A percentile compares a stretch with the other conserved stretches of the same genome.
These are phyloP conservation scores for Geodia barretti DNA, from an alignment of 37 sponge, comb jelly and placozoan genomes.

Conservation along the genomic window DNA sequence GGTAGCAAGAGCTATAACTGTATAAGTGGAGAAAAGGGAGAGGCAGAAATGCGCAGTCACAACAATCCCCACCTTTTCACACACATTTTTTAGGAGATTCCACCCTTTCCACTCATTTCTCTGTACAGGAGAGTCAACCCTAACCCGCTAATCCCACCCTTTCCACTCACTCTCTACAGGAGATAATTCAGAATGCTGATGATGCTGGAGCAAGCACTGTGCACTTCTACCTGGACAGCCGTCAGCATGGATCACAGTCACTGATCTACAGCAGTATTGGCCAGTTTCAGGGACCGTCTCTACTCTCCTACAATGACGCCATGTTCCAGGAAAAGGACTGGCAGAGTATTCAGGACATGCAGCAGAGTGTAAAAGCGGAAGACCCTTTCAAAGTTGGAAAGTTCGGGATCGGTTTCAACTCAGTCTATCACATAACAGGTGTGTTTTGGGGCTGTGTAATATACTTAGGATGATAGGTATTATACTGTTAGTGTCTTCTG, in stretches of 20 bases:
- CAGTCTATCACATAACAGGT: constrained; percentile 66
- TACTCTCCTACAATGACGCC: constrained; percentile 60
- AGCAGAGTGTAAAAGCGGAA: constrained; percentile 42
- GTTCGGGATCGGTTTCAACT: constrained; percentile 62
- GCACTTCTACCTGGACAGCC: constrained; percentile 46
- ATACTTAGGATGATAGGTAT: no score
- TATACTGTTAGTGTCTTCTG: no score
- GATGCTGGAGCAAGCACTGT: constrained; percentile 67
- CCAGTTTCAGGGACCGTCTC: constrained; percentile 40
- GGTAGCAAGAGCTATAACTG: no score
- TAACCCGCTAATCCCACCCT: no score
- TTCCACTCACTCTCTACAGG: constrained; percentile 31
- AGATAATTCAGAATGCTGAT: constrained; percentile 79
- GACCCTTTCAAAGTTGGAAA: constrained; percentile 58
- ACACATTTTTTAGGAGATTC: no score
- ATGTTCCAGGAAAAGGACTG: constrained; percentile 47
- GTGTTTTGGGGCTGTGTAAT: no score
- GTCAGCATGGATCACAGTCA: background rate
- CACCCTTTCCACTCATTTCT: no score
- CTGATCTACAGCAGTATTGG: background rate
- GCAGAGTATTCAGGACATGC: constrained; percentile 38
- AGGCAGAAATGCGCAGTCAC: no score
- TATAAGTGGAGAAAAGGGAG: no score
- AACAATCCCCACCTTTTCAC: no score
- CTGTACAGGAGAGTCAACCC: no score